phyloP scores from a whole-genome alignment of 2,797 vertebrate species.

The Meriones psammophilus region DNA sequence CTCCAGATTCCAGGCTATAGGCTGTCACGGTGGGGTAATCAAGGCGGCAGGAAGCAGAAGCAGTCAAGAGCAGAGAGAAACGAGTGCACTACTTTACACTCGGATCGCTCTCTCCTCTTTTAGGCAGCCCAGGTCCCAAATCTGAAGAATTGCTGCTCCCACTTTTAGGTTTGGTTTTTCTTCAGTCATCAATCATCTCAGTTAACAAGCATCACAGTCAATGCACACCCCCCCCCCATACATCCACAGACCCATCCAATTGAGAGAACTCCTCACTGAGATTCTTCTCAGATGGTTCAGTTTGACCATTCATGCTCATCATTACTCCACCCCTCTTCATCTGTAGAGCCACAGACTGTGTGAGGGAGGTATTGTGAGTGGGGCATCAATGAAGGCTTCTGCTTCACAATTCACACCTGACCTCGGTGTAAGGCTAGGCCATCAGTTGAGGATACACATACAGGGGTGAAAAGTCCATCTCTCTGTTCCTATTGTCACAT shows the following conservation, averaged over 20 bases:
- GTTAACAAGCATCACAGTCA: too few species aligned
- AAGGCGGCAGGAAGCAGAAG: background rate
- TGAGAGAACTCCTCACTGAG: background rate
- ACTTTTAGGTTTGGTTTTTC: background rate
- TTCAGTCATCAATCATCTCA: too few species aligned
- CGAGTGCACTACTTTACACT: background rate
- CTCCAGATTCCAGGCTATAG: background rate
- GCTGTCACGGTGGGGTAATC: background rate
- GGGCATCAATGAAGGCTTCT: background rate
- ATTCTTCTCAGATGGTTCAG: background rate
- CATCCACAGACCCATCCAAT: background rate
- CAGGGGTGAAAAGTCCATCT: background rate
- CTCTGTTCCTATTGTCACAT: background rate
- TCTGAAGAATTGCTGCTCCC: background rate
- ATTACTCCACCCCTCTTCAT: background rate
- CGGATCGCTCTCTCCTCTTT: background rate
- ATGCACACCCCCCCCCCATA: rapidly evolving
- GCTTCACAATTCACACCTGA: background rate
- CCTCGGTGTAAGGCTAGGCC: background rate
- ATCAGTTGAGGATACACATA: background rate
- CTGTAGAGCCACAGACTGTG: background rate
- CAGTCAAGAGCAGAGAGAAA: background rate
- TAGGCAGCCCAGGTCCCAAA: background rate
- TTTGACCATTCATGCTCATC: background rate
- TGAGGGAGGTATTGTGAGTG: background rate